phyloP scores from a whole-genome alignment of 2,888 invertebrate species.

The Alitta virens region DNA sequence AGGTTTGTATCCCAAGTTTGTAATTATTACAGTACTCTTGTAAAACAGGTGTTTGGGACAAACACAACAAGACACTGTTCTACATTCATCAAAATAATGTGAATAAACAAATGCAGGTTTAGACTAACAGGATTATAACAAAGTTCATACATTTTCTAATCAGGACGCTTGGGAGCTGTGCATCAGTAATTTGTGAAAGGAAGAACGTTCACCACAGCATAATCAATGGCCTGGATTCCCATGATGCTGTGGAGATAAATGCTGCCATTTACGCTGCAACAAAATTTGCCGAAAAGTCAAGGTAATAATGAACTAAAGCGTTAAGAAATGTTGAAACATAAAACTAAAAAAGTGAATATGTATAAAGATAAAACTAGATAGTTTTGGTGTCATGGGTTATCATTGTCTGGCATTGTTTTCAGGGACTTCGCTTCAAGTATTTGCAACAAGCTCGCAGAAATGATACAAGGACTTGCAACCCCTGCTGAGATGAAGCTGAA shows the following conservation, averaged over 20 bases:
- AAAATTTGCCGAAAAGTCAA: constrained; percentile 91
- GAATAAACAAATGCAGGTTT: too few species aligned
- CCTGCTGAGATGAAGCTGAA: constrained; percentile 88
- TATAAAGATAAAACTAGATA: neutral
- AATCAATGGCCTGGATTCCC: constrained; percentile 84
- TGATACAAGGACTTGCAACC: constrained; percentile 90
- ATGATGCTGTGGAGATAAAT: constrained; percentile 92
- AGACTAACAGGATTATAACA: too few species aligned
- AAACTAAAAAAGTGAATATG: too few species aligned
- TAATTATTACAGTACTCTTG: too few species aligned
- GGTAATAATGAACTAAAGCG: too few species aligned
- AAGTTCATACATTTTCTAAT: too few species aligned
- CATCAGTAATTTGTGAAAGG: constrained; percentile 87
- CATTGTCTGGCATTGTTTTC: constrained; percentile 47
- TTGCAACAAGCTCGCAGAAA: constrained; percentile 91
- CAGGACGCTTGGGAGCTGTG: constrained; percentile 84
- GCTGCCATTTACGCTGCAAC: constrained; percentile 94
- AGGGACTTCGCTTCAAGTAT: constrained; percentile 93
- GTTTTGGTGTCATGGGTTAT: too few species aligned
- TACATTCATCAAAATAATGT: too few species aligned
- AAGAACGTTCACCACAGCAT: constrained; percentile 95
- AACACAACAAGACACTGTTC: too few species aligned
- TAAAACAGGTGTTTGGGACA: too few species aligned
- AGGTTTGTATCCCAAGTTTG: too few species aligned
- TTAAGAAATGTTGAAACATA: too few species aligned